These are phyloP conservation scores for Cryptocephalus primarius DNA, from an alignment of 2,888 invertebrate genomes.

Conservation along the genomic window DNA sequence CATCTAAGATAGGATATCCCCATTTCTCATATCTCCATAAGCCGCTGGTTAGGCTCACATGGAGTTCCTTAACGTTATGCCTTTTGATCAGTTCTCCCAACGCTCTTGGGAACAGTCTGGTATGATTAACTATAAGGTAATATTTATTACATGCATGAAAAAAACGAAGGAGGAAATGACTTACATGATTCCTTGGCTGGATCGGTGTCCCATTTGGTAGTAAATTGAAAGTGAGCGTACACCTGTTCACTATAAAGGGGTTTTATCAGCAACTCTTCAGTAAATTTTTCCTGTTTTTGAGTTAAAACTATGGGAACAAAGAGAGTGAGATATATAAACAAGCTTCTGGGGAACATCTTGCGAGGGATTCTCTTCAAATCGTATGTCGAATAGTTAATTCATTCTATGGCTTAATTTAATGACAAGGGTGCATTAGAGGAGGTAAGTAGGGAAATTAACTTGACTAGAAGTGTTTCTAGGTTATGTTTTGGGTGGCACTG, in stretches of 20 bases:
- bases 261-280: conserved; percentile 82
- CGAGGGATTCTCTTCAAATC: too few species aligned
- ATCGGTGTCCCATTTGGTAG: conserved; percentile 61
- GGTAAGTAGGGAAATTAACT: too few species aligned
- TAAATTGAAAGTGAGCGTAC: conserved; percentile 85
- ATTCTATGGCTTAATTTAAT: too few species aligned
- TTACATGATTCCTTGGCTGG: conserved; percentile 48
- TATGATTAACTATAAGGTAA: conserved; percentile 59
- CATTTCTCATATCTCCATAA: conserved; percentile 88
- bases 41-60: conserved; percentile 86
- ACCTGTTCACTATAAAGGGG: conserved; percentile 75
- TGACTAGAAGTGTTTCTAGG: too few species aligned
- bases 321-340: too few species aligned
- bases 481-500: too few species aligned
- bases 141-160: background rate
- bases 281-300: conserved; percentile 51
- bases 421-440: too few species aligned
- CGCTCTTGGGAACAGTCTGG: conserved; percentile 77
- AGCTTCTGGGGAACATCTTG: too few species aligned
- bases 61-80: conserved; percentile 80
- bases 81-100: conserved; percentile 78
- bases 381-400: too few species aligned
- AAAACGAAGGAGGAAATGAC: conserved; percentile 19
- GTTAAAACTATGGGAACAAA: conserved; percentile 2
- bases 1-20: conserved; percentile 86